Base-by-base conservation (phyloP, 1,140 invertebrate genomes). In the Hyles euphorbiae region DNA sequence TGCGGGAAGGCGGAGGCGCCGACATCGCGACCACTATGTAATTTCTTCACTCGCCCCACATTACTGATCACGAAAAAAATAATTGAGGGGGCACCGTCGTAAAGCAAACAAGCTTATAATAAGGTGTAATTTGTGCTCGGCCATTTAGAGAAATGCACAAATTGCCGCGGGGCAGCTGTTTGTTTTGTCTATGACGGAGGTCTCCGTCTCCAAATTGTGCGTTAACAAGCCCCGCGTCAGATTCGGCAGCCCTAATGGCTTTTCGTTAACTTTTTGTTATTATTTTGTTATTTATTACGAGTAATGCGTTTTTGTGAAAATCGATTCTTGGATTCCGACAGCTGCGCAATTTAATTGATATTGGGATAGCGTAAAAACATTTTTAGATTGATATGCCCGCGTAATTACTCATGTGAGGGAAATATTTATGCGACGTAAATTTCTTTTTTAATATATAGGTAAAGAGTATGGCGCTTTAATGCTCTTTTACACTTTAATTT, bases 21-120 rank as follows among this genome's bases (percentile, higher is more conserved):
- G 72, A 67, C 70, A 63, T 73, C 72, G 72, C 72, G 68, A 61
- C 70, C 70, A 76, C 81, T 76, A 65, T 83, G 74, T 87, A 87
- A 88, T 88, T 88, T 88, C 82, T 85, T 78, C 83, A 82, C 83
- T 76, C 78, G 71, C 71, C 73, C 72, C 74, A 79, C 80, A 82
- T 88, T 87, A 88, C 83, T 78, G 83, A 83, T 86, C 78, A 76
- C 68, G 78, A 78, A 85, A 87, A 88, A 87, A 87, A 81, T 88
- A 87, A 88, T 87, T 88, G 86, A 76, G 72, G 85, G 85, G 85
- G 82, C 79, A 72, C 79, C 83, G 70, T 83, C 86, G 83, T 84
- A 87, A 88, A 88, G 83, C 83, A 88, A 87, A 88, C 86, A 87
- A 88, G 83, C 86, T 87, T 87, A 88, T 87, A 88, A 87, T 87